phyloP scores from a whole-genome alignment of 1,140 invertebrate species.

The Coenobita brevimanus region DNA sequence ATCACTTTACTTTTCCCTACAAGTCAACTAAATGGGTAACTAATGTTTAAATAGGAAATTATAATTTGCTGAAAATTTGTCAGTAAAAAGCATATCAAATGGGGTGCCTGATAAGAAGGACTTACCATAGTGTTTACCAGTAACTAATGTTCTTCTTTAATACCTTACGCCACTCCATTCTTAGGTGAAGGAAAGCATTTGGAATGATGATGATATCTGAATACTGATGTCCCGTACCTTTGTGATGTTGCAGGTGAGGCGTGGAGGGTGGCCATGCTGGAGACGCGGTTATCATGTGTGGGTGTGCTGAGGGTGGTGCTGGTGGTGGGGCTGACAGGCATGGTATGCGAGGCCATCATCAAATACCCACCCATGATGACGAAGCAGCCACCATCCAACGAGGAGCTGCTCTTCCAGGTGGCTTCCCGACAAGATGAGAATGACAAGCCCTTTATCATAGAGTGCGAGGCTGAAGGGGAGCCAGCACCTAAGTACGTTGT shows the following conservation, averaged over 20 bases:
- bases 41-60: no score
- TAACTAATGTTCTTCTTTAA: not conserved
- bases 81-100: no score
- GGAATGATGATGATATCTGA: not conserved
- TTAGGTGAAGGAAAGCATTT: not conserved
- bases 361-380: constrained; percentile 84
- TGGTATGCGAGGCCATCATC: constrained; percentile 47
- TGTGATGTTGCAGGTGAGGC: not conserved
- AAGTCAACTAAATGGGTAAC: no score
- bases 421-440: constrained; percentile 85
- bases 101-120: no score
- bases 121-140: no score
- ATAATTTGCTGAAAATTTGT: no score
- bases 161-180: not conserved
- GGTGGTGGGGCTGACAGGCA: constrained; percentile 16
- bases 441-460: constrained; percentile 94
- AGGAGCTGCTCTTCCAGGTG: constrained; percentile 90
- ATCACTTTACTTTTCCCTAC: no score
- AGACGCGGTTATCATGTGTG: constrained; percentile 34
- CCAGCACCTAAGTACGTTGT: constrained; percentile 86
- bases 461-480: constrained; percentile 95
- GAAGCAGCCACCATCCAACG: constrained; percentile 92
- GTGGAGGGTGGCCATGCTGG: constrained; percentile 12
- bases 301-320: not conserved
- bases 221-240: not conserved